phyloP scores from a whole-genome alignment of 2,888 invertebrate species.

The Dioctria linearis region DNA sequence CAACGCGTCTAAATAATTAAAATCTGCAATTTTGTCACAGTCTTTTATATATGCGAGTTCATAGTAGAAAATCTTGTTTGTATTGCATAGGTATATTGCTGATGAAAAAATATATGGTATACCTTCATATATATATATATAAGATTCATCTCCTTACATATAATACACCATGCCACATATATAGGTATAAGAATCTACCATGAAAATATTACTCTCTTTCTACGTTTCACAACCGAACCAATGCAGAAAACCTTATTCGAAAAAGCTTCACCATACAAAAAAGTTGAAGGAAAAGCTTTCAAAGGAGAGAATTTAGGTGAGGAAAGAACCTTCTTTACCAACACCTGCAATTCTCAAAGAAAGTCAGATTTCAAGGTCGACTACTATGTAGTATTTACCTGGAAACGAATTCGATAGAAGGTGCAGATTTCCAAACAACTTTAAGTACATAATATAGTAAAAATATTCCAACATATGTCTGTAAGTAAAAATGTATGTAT shows the following conservation, averaged over 20 bases:
- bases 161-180: too few relatives aligned
- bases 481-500: too few relatives aligned
- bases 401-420: constrained; percentile 41
- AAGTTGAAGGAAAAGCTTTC: not conserved
- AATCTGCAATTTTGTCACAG: too few relatives aligned
- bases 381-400: constrained; percentile 18
- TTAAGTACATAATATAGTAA: not conserved
- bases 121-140: too few relatives aligned
- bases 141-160: too few relatives aligned
- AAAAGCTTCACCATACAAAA: not conserved
- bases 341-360: constrained; percentile 20
- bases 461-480: not conserved
- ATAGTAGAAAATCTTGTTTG: too few relatives aligned
- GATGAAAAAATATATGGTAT: too few relatives aligned
- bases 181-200: not conserved
- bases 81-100: too few relatives aligned
- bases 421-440: constrained; percentile 30
- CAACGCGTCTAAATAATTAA: too few relatives aligned
- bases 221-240: not conserved
- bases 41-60: too few relatives aligned
- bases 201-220: not conserved
- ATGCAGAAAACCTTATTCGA: not conserved
- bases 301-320: too few relatives aligned
- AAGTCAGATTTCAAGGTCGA: constrained; percentile 46
- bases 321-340: not conserved